Base-by-base conservation (phyloP, 2,888 invertebrate species). In the Tetanocera ferruginea region DNA sequence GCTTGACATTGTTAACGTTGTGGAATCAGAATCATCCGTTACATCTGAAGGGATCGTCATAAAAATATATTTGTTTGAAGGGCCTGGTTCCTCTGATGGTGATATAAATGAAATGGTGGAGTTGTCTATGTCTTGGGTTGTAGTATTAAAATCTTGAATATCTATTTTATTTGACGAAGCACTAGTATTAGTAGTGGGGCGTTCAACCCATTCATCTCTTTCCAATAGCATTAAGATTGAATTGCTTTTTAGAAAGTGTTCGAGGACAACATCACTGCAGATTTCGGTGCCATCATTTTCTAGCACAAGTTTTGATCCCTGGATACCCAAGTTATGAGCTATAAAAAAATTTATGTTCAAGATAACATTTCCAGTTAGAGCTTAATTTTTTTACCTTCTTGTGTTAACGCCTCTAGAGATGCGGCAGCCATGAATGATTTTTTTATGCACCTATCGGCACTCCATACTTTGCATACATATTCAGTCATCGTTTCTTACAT, bases 171-270 rank as follows among this genome's bases (percentile, higher is more conserved):
- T 43, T 3, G 11, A 43, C 14, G 43, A 43, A 37, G 3, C 31
- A 31, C 31, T 19, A 9, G 31, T 17, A 14, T 34, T 64, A 23
- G 37, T 19, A 60, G 43, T 49, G 37, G 28, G 37, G 49, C 64
- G 60, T 37, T 76, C 57, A 6, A 67, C 23, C 76, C 76, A 67
- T 19, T 76, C 67, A 11, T 49, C 28, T 9, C 6, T n/a, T 17
- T 76, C 76, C n/a, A 76, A 66, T 8, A 77, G 25, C 72, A 77
- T 77, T 17, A 77, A n/a, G n/a, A n/a, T n/a, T n/a, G n/a, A n/a
- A n/a, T n/a, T n/a, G n/a, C n/a, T n/a, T n/a, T n/a, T n/a, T n/a
- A n/a, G n/a, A n/a, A n/a, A n/a, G n/a, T n/a, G n/a, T n/a, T n/a
- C n/a, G n/a, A n/a, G n/a, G n/a, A n/a, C n/a, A n/a, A n/a, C n/a